phyloP scores from a whole-genome alignment of 2,888 invertebrate genomes.

The Troides helena region DNA sequence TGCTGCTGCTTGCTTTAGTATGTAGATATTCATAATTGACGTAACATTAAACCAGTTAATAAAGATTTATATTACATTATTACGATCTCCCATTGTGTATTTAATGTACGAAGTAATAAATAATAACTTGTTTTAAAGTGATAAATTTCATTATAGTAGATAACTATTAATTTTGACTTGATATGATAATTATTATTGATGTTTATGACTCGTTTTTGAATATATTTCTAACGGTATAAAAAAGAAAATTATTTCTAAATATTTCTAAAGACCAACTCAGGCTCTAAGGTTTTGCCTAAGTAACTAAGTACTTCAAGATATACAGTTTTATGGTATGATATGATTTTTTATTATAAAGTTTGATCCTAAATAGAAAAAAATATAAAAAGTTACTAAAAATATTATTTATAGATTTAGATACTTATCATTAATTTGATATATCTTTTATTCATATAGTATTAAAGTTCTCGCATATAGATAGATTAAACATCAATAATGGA shows the following conservation, averaged over 20 bases:
- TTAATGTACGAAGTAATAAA: conserved; percentile 2
- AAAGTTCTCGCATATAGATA: too few relatives aligned
- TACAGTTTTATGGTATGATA: too few relatives aligned
- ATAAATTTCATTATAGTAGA: neutral
- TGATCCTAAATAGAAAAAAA: too few relatives aligned
- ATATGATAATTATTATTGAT: neutral
- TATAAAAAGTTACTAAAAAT: too few relatives aligned
- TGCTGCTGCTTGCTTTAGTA: neutral
- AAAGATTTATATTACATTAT: neutral
- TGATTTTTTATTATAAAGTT: too few relatives aligned
- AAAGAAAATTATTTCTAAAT: too few relatives aligned
- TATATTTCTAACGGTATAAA: neutral
- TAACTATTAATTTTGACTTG: neutral
- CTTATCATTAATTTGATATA: too few relatives aligned
- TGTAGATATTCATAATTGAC: neutral
- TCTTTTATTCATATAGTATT: too few relatives aligned
- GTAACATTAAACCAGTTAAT: neutral
- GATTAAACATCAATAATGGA: too few relatives aligned
- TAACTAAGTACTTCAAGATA: neutral
- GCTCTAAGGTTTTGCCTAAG: neutral
- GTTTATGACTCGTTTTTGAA: neutral
- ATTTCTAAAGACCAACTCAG: neutral
- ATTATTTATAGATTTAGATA: too few relatives aligned
- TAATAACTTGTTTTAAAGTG: neutral
- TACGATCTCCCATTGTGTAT: neutral